Conservation (phyloP, 2,888 invertebrate species). For the Eilema griseolum region DNA sequence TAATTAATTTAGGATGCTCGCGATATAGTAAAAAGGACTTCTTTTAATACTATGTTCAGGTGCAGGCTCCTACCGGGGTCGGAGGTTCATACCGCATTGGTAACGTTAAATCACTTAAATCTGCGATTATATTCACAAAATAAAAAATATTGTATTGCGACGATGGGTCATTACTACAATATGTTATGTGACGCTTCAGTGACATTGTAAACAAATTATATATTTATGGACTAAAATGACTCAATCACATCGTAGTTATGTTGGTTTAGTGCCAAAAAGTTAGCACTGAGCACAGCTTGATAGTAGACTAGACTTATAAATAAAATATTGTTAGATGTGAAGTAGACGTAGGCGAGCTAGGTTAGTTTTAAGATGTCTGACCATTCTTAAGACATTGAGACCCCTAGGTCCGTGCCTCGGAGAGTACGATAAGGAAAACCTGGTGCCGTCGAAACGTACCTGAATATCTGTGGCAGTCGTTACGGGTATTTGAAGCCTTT, state of each 20-base stretch:
- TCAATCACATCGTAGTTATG: not conserved
- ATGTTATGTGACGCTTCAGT: not conserved
- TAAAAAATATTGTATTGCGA: too few species aligned
- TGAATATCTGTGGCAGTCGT: too few species aligned
- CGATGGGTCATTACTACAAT: not conserved
- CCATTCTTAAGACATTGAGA: not conserved
- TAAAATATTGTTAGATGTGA: not conserved
- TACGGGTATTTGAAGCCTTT: too few species aligned
- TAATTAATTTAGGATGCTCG: too few species aligned
- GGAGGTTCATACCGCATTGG: not conserved
- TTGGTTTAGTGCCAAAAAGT: not conserved
- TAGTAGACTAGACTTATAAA: not conserved
- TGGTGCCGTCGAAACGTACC: too few species aligned
- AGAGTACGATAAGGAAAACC: not conserved
- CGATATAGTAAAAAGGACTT: too few species aligned
- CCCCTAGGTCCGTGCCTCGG: too few species aligned
- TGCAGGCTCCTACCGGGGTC: too few species aligned
- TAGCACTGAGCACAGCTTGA: not conserved
- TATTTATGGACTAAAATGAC: constrained; percentile 5
- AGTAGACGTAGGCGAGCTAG: not conserved
- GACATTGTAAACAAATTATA: not conserved
- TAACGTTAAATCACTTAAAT: not conserved
- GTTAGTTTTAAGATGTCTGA: not conserved
- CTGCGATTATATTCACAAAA: not conserved
- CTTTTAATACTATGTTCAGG: too few species aligned